Evolutionary conservation across 2,888 invertebrate species (phyloP), one percentile per base, ranked within the genome.

Genomic region (Rotaria magnacalcarata): DNA sequence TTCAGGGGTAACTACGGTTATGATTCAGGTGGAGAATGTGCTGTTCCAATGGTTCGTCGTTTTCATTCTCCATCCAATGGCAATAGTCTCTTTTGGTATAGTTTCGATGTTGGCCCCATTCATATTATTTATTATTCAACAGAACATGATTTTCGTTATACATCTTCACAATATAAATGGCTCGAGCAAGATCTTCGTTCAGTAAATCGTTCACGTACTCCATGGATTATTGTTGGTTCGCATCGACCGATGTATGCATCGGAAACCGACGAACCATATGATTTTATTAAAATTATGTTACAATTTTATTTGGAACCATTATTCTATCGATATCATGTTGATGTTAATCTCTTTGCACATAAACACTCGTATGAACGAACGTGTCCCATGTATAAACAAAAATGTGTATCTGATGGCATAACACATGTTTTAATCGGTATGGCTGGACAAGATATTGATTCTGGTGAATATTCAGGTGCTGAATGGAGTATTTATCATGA

Each of bases 81-180:
- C 10, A 80, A 80, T 43, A 24, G 75, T 80, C 41, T 47, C 0
- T 80, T 80, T 43, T 80, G 75, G 87, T 91, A 91, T 87, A 90
- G 96, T 90, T 96, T 95, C 90, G 93, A 96, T 91, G 90, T 96
- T 88, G 96, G 96, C 14, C 91, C 91, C 7, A 90, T 89, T 7
- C 92, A 91, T 87, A 94, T 98, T 89, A 94, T 98, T 86, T 94
- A 94, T 43, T 94, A 98, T 89, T 95, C 96, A 87, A 97, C 97
- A 0, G 93, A 95, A 89, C 97, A 95, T 90, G 97, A 97, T 0
- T 90, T 94, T 75, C 94, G 94, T 89, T 94, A 94, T 88, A 88
- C 89, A 21, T 67, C 88, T 11, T 87, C 88, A 34, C 91, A 91
- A 88, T 90, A 94, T 90, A 92, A 94, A 85, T 97, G 97, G 97